A percentile compares a stretch with the other conserved stretches of the same genome.
Evolutionary conservation across 2,888 invertebrate genomes (phyloP).

Genomic region (Brenthis hecate): DNA sequence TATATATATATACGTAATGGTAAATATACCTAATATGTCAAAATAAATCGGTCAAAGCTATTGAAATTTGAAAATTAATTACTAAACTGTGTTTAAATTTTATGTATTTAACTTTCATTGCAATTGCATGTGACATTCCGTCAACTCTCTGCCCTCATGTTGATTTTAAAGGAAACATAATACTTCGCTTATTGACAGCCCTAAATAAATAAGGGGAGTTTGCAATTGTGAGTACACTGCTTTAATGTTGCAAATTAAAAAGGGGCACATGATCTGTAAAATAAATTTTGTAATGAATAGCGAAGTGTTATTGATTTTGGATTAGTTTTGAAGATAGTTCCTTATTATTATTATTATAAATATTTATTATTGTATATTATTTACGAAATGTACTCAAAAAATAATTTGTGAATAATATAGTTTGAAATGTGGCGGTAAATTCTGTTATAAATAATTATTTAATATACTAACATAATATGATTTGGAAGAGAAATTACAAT

Average conservation of each 20-base stretch:
- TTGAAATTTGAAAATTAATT: no score
- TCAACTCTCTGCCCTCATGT: constrained; percentile 29
- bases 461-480: no score
- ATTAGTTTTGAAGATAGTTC: constrained; percentile 8
- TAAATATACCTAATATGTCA: no score
- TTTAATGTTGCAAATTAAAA: constrained; percentile 41
- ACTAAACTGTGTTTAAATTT: no score
- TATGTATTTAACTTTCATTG: not conserved
- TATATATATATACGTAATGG: no score
- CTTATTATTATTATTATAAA: not conserved
- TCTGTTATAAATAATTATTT: no score
- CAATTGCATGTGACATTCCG: constrained; percentile 14
- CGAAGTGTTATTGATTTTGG: constrained; percentile 25
- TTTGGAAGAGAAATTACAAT: no score
- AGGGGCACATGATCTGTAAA: constrained; percentile 26
- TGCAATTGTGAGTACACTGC: constrained; percentile 35
- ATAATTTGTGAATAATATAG: no score
- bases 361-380: not conserved
- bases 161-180: constrained; percentile 47
- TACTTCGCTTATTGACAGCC: constrained; percentile 46
- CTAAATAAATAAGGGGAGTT: constrained; percentile 47
- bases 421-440: no score
- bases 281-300: constrained; percentile 20
- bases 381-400: not conserved
- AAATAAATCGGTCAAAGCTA: no score